Evolutionary conservation across 1,140 invertebrate species (phyloP).

Genomic region (Caenorhabditis briggsae): DNA sequence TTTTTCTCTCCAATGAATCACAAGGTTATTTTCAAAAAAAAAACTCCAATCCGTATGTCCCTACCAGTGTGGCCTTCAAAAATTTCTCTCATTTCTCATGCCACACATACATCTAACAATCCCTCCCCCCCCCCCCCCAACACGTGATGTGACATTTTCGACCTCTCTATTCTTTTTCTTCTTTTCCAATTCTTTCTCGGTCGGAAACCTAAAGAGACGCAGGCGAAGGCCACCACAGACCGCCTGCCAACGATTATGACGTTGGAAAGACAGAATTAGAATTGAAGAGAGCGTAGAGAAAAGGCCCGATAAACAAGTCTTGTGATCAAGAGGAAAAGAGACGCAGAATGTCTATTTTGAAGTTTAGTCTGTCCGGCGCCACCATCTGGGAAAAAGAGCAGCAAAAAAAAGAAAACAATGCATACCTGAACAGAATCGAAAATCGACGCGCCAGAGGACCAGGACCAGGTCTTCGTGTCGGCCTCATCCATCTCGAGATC

Average conservation of each 20-base stretch:
- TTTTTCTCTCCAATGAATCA: background rate
- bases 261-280: constrained; percentile 39
- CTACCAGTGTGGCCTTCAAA: constrained; percentile 12
- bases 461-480: constrained; percentile 46
- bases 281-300: constrained; percentile 29
- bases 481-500: constrained; percentile 48
- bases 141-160: constrained; percentile 55
- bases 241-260: constrained; percentile 51
- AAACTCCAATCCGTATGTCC: constrained; percentile 34
- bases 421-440: constrained; percentile 50
- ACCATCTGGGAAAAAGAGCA: constrained; percentile 4
- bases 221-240: constrained; percentile 48
- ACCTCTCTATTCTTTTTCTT: constrained; percentile 19
- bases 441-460: constrained; percentile 22
- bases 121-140: background rate
- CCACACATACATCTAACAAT: constrained; percentile 28
- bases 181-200: background rate
- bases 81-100: constrained; percentile 25
- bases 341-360: constrained; percentile 16
- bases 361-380: constrained; percentile 43
- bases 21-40: constrained; percentile 42
- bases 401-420: background rate
- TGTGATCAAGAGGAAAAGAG: constrained; percentile 30
- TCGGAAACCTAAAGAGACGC: constrained; percentile 24
- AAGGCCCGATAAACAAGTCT: constrained; percentile 52